These are phyloP conservation scores for Solea senegalensis DNA, from an alignment of 2,113 vertebrate species.

Conservation along the genomic window DNA sequence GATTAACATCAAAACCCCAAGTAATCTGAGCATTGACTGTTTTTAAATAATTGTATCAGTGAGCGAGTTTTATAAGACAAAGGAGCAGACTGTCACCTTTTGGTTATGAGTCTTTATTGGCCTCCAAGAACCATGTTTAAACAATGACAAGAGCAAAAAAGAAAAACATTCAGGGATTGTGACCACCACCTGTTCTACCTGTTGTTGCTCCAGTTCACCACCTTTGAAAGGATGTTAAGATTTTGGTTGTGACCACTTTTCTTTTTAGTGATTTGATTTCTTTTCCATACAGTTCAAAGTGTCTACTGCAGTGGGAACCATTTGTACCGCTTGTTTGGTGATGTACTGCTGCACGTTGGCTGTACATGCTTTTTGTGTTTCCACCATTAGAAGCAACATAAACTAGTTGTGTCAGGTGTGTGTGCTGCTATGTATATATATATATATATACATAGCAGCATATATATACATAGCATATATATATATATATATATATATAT, in stretches of 20 bases:
- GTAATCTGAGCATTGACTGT: too few species aligned
- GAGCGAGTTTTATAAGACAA: constrained; percentile 12
- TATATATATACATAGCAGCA: too few species aligned
- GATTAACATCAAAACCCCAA: too few species aligned
- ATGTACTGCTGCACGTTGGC: constrained; percentile 19
- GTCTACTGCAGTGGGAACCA: neutral
- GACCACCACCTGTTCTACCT: constrained; percentile 27
- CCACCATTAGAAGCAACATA: too few species aligned
- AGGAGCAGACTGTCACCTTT: constrained; percentile 12
- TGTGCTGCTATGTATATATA: too few species aligned
- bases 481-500: too few species aligned
- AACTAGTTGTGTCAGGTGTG: too few species aligned
- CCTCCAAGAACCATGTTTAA: constrained; percentile 60
- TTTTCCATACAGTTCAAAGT: constrained; percentile 21
- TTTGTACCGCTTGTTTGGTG: neutral
- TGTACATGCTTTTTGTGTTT: neutral
- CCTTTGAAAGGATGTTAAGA: too few species aligned
- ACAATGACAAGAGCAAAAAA: constrained; percentile 65
- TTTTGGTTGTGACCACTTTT: too few species aligned
- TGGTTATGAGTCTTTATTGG: constrained; percentile 69
- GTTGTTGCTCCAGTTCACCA: neutral
- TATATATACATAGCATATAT: too few species aligned
- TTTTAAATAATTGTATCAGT: neutral
- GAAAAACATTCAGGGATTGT: constrained; percentile 3
- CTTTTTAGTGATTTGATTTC: too few species aligned